Conservation (phyloP, 2,888 invertebrate species). For the Troides helena region DNA sequence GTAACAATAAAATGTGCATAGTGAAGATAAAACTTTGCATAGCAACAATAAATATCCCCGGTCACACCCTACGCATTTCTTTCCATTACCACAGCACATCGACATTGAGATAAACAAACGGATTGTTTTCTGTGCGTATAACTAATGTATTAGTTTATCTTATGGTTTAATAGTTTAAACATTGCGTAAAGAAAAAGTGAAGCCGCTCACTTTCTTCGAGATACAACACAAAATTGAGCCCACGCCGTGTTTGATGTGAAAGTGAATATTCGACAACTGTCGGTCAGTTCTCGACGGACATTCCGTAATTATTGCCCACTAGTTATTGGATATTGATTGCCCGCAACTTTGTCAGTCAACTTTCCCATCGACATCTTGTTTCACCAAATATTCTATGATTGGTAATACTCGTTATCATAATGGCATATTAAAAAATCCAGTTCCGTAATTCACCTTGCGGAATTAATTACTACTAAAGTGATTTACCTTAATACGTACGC, state of each 20-base stretch:
- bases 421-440: constrained; percentile 21
- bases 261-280: constrained; percentile 57
- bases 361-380: constrained; percentile 48
- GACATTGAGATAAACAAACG: constrained; percentile 17
- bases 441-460: not conserved
- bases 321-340: constrained; percentile 50
- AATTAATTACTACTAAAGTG: constrained; percentile 6
- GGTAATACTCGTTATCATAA: constrained; percentile 17
- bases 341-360: constrained; percentile 49
- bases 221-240: constrained; percentile 55
- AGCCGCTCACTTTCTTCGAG: constrained; percentile 72
- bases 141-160: constrained; percentile 26
- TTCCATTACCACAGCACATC: constrained; percentile 20
- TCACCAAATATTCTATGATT: constrained; percentile 25
- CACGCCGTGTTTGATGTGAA: constrained; percentile 60
- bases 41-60: constrained; percentile 32
- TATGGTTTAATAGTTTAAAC: constrained; percentile 47
- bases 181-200: constrained; percentile 69
- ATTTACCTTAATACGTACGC: not conserved
- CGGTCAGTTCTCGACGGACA: constrained; percentile 50
- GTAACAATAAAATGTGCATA: constrained; percentile 32
- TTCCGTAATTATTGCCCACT: constrained; percentile 46
- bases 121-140: constrained; percentile 6
- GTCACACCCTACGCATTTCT: constrained; percentile 26
- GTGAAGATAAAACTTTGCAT: constrained; percentile 20